Evolutionary conservation across 1,140 invertebrate species (phyloP), one percentile per base, ranked within the genome.

Genomic region (Pseudomyrmex sp.): DNA sequence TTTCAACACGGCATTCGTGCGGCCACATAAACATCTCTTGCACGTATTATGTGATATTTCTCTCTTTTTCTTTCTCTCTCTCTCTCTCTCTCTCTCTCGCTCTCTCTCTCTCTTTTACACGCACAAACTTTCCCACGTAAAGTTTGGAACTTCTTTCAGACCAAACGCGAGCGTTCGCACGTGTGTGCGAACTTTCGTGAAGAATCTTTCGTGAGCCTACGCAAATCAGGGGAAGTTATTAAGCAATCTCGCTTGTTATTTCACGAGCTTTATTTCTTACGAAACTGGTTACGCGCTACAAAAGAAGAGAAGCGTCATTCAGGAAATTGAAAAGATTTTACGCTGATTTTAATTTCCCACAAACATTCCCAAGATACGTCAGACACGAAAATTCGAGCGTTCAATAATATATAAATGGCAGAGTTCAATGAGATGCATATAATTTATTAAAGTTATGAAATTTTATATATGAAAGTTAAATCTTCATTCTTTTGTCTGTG

Each of bases 91-190:
- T 59, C 4, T 18, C 23, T 18, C 3, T 48, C 9, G 1, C 65
- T 44, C n/a, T 18, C 23, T 4, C 2, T 48, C 13, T 3, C 65
- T 44, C 44, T n/a, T 18, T 26, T 12, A 44, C n/a, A 44, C 54
- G 44, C 66, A n/a, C 54, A 2, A 70, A 80, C 76, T 80, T 80
- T 61, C 54, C 76, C 15, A 80, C 61, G 72, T 80, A 35, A 59
- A 80, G 76, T 80, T 80, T 20, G 66, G 44, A 59, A 80, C 46
- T 80, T 80, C 54, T 70, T 48, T 35, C 23, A 48, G 15, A 35
- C 12, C 20, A 13, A 56, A 58, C 15, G n/a, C 4, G 52, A 18
- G 10, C 23, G 46, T 61, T 2, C 23, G 13, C 58, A 62, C 46
- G 15, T 18, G 35, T 58, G 65, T 58, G 65, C 35, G 35, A 72